These are phyloP conservation scores for Diglossa brunneiventris DNA, from an alignment of 2,113 vertebrate species.

Conservation along the genomic window DNA sequence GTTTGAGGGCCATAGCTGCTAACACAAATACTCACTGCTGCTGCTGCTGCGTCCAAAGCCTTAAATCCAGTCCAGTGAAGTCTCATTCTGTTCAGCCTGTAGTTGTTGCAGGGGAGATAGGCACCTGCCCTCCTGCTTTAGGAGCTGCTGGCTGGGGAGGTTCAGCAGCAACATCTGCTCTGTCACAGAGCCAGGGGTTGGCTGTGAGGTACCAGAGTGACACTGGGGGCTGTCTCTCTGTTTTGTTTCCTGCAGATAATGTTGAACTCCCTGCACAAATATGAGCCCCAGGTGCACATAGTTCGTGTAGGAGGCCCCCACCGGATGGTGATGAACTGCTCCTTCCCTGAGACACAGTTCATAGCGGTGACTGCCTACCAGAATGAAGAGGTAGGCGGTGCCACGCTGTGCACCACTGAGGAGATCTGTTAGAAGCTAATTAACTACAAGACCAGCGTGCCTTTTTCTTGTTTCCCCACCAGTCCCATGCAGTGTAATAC, in stretches of 20 bases:
- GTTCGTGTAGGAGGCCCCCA: slow-evolving; percentile 89
- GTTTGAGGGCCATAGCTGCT: not conserved
- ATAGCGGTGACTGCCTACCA: slow-evolving; percentile 98
- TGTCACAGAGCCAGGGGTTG: not conserved
- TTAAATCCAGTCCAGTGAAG: not conserved
- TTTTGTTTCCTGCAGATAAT: slow-evolving; percentile 82
- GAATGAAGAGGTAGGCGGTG: slow-evolving; percentile 85
- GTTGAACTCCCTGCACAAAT: slow-evolving; percentile 95
- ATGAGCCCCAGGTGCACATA: slow-evolving; percentile 94
- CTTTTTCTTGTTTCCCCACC: not conserved
- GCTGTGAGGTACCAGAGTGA: not conserved
- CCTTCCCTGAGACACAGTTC: slow-evolving; percentile 95
- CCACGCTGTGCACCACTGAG: not conserved
- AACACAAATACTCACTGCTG: not conserved
- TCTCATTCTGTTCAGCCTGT: not conserved
- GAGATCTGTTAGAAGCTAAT: not conserved
- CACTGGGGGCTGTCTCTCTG: not conserved
- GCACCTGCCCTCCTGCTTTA: not conserved
- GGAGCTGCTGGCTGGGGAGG: not conserved
- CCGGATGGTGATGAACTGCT: slow-evolving; percentile 91
- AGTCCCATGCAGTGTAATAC: not conserved
- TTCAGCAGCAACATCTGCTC: not conserved
- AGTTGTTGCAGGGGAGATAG: not conserved
- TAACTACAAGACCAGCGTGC: not conserved
- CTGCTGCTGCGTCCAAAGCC: not conserved